Conservation (phyloP, 2,888 invertebrate species). For the Cotesia congregata region DNA sequence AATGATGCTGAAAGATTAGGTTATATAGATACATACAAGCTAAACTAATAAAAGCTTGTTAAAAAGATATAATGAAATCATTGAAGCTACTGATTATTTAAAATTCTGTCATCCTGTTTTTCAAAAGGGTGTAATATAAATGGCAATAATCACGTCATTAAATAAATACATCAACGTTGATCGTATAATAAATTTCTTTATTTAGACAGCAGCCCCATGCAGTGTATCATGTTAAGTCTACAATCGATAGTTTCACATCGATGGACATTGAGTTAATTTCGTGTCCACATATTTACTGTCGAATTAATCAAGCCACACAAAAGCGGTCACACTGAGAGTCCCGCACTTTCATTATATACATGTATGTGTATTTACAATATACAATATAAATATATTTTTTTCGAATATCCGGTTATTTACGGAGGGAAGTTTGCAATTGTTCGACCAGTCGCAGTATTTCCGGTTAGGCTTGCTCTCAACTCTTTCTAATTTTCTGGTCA, state of each 20-base stretch:
- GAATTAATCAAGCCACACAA: constrained; percentile 62
- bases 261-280: constrained; percentile 58
- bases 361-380: constrained; percentile 27
- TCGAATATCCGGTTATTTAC: constrained; percentile 61
- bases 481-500: constrained; percentile 36
- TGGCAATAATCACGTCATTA: not conserved
- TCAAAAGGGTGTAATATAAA: not conserved
- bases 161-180: constrained; percentile 20
- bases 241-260: constrained; percentile 51
- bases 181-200: constrained; percentile 11
- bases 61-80: constrained; percentile 13
- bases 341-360: constrained; percentile 39
- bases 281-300: constrained; percentile 59
- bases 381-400: constrained; percentile 45
- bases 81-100: not conserved
- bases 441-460: constrained; percentile 64
- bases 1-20: too few species aligned
- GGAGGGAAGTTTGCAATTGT: constrained; percentile 65
- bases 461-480: constrained; percentile 50
- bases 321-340: constrained; percentile 54
- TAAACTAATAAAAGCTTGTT: too few species aligned
- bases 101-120: not conserved
- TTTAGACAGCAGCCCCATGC: not conserved
- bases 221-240: constrained; percentile 13
- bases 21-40: too few species aligned